A percentile compares a stretch with the other conserved stretches of the same genome.
These are phyloP conservation scores for Capreolus pygargus DNA, from an alignment of 2,113 vertebrate species.

Conservation along the genomic window DNA sequence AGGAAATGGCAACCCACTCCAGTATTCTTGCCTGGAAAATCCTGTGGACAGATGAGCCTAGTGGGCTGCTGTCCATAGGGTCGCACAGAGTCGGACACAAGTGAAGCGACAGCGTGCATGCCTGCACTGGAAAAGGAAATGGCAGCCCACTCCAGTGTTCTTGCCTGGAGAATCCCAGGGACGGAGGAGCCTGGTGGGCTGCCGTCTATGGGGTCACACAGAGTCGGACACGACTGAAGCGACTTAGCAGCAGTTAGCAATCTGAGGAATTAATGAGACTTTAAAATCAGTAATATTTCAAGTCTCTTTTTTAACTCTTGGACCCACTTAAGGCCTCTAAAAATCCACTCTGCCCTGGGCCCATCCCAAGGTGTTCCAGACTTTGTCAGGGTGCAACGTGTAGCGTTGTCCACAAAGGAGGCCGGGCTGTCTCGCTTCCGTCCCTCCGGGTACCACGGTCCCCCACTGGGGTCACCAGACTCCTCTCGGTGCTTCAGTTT, in stretches of 20 bases:
- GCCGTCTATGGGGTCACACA: neutral
- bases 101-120: neutral
- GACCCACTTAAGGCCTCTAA: neutral
- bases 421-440: too few species aligned
- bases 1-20: neutral
- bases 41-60: neutral
- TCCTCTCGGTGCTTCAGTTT: neutral
- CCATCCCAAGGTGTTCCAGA: neutral
- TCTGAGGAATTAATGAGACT: neutral
- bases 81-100: neutral
- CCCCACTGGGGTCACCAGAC: slow-evolving; percentile 11
- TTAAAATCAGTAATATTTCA: neutral
- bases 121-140: neutral
- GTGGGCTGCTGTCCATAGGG: neutral
- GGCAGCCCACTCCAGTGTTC: neutral
- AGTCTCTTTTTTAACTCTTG: neutral
- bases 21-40: neutral
- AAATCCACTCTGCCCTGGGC: neutral
- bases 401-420: neutral
- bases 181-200: neutral
- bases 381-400: neutral
- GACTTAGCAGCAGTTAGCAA: neutral
- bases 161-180: neutral
- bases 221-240: neutral
- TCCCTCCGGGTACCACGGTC: neutral